phyloP scores from a whole-genome alignment of 2,113 vertebrate species.

The Bambusicola thoracicus region DNA sequence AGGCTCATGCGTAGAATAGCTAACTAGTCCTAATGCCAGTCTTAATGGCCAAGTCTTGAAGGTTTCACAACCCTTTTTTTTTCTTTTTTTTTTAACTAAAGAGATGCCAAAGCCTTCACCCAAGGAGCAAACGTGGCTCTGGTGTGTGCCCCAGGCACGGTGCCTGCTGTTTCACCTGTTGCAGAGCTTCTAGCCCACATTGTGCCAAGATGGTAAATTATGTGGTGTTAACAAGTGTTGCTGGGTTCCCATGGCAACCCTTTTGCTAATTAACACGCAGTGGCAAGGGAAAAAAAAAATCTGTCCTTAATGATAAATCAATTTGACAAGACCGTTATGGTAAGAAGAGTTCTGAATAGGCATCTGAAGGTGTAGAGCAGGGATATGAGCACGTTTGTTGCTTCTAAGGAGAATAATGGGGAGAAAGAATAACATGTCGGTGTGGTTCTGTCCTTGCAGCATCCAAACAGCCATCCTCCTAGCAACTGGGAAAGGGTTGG shows the following conservation, averaged over 20 bases:
- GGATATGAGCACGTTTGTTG: not conserved
- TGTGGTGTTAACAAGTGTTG: not conserved
- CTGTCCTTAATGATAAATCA: conserved; percentile 46
- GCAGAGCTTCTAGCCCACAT: not conserved
- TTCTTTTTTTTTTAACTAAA: too few relatives aligned
- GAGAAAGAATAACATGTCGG: not conserved
- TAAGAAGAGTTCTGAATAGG: not conserved
- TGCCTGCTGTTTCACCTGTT: not conserved
- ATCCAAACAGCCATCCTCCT: not conserved
- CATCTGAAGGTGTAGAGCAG: accelerated
- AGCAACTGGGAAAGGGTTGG: not conserved
- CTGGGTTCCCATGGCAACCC: conserved; percentile 46
- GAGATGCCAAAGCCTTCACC: accelerated
- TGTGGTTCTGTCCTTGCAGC: not conserved
- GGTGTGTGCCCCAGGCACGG: accelerated
- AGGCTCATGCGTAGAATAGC: accelerated
- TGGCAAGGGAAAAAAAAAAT: not conserved
- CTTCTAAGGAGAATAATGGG: not conserved
- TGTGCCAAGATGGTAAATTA: not conserved
- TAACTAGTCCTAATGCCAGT: not conserved
- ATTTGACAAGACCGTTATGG: not conserved
- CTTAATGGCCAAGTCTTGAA: not conserved
- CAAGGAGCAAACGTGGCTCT: not conserved
- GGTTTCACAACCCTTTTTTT: accelerated
- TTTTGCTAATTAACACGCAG: not conserved